Conservation (phyloP, 2,797 vertebrate species). For the Siniperca scherzeri region DNA sequence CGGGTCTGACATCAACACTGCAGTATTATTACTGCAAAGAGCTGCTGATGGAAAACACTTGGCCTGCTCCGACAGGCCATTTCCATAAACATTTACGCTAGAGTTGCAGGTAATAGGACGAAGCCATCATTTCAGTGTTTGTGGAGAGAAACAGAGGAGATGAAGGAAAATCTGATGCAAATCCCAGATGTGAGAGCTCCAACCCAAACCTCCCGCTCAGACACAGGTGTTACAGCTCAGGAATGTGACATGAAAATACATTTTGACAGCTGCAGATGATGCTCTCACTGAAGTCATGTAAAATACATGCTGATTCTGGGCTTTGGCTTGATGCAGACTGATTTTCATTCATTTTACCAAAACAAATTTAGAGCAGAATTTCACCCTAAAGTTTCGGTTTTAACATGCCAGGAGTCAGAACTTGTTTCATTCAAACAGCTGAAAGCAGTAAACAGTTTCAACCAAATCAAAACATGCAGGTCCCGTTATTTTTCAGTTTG, state of each 20-base stretch:
- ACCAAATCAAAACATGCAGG: not conserved
- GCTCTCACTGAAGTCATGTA: not conserved
- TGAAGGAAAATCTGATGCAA: slow-evolving; percentile 56
- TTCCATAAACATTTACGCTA: slow-evolving; percentile 75
- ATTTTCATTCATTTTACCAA: not conserved
- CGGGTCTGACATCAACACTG: slow-evolving; percentile 67
- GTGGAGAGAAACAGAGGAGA: slow-evolving; percentile 48
- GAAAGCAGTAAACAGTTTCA: not conserved
- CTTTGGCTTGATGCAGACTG: not conserved
- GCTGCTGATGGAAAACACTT: slow-evolving; percentile 75
- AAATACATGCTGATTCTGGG: not conserved
- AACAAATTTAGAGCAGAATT: not conserved
- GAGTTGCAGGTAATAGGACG: slow-evolving; percentile 55
- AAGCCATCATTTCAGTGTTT: slow-evolving; percentile 61
- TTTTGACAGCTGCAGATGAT: not conserved
- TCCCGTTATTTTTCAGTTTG: not conserved
- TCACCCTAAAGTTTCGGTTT: not conserved
- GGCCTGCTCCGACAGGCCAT: slow-evolving; percentile 64
- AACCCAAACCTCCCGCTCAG: not conserved
- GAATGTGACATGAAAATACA: slow-evolving; percentile 28
- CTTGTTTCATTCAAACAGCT: not conserved
- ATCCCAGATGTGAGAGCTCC: slow-evolving; percentile 24
- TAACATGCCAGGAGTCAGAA: not conserved
- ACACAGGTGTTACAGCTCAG: slow-evolving; percentile 31
- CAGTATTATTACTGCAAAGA: slow-evolving; percentile 71